These are phyloP conservation scores for Sylvilagus bachmani DNA, from an alignment of 2,113 vertebrate genomes.

Conservation along the genomic window DNA sequence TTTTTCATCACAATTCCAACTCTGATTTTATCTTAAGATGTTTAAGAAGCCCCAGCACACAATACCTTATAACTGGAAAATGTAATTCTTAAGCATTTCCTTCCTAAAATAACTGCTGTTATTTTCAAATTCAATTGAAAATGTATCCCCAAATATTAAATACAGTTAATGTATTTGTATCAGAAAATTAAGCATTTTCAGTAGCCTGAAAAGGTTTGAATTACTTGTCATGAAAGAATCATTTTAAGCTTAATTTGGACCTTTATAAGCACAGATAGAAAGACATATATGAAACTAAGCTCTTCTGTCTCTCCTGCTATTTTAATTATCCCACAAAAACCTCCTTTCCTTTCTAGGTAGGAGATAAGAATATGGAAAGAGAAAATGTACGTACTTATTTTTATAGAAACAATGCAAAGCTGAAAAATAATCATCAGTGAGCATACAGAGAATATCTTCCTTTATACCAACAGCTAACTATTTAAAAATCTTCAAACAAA, in stretches of 20 bases:
- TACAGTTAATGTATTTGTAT: not conserved
- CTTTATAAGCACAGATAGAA: not conserved
- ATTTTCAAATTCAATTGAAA: conserved; percentile 45
- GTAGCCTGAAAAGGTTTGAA: not conserved
- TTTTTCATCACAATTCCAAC: conserved; percentile 29
- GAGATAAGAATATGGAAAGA: not conserved
- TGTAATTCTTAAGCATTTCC: conserved; percentile 2
- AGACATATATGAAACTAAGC: not conserved
- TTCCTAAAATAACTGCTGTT: not conserved
- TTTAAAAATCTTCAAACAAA: conserved; percentile 51
- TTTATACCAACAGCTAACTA: not conserved
- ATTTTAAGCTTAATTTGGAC: conserved; percentile 49
- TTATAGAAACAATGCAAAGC: not conserved
- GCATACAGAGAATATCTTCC: not conserved
- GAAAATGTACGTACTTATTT: not conserved
- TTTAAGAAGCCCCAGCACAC: not conserved
- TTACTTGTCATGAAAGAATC: not conserved
- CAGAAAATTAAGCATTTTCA: not conserved
- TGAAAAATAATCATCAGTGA: not conserved
- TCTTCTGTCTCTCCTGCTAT: not conserved
- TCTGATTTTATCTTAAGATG: not conserved
- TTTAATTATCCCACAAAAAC: not conserved
- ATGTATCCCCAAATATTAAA: not conserved
- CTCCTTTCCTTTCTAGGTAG: not conserved
- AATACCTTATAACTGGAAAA: not conserved